phyloP scores from a whole-genome alignment of 2,113 vertebrate species.

The Climacteris rufus region DNA sequence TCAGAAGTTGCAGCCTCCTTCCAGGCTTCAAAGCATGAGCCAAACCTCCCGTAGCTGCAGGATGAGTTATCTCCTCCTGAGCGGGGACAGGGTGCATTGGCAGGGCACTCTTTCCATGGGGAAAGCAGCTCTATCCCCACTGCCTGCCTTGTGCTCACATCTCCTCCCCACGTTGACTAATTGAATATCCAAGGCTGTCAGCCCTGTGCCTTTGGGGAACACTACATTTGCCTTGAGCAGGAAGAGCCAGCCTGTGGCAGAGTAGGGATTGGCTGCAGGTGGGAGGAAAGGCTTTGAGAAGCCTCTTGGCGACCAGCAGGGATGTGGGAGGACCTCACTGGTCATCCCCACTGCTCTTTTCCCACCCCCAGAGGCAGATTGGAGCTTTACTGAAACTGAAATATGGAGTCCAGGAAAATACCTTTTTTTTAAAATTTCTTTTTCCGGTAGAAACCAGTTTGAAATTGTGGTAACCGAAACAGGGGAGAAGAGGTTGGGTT shows the following conservation, averaged over 20 bases:
- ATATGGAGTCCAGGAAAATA: not conserved
- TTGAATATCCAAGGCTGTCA: not conserved
- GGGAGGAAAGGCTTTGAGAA: not conserved
- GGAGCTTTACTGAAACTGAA: not conserved
- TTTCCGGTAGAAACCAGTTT: not conserved
- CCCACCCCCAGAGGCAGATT: accelerated
- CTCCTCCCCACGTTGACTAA: not conserved
- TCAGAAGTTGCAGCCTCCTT: constrained; percentile 25
- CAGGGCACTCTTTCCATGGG: not conserved
- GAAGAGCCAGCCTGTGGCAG: accelerated
- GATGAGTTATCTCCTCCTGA: not conserved
- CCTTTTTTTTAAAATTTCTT: not conserved
- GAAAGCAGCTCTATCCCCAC: not conserved
- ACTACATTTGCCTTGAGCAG: not conserved
- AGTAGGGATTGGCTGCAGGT: not conserved
- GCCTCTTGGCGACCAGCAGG: accelerated
- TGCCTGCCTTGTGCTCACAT: accelerated
- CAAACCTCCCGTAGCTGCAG: accelerated
- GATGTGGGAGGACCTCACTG: not conserved
- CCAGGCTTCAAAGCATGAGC: not conserved
- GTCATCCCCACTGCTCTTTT: not conserved
- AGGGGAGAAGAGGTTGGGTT: not conserved
- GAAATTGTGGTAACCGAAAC: not conserved
- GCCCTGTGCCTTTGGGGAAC: not conserved
- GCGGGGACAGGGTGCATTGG: not conserved